phyloP scores from a whole-genome alignment of 2,888 invertebrate genomes.

The Epirrita christyi region DNA sequence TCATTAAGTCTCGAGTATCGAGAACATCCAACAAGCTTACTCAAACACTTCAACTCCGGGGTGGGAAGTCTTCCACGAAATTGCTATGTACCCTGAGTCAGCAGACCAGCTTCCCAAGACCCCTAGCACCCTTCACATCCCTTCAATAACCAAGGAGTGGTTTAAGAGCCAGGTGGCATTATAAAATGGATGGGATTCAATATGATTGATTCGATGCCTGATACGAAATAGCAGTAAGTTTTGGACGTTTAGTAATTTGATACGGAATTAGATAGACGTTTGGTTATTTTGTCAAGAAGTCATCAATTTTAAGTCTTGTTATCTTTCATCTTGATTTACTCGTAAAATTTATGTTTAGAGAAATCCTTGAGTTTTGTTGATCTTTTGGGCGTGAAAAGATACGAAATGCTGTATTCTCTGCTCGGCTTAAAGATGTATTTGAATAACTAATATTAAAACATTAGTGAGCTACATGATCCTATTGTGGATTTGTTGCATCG shows the following conservation, averaged over 20 bases:
- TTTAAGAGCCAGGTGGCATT: constrained; percentile 33
- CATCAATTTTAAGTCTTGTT: constrained; percentile 27
- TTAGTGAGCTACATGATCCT: too few relatives aligned
- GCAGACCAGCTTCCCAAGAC: constrained; percentile 43
- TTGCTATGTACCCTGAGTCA: constrained; percentile 53
- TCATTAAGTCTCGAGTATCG: constrained; percentile 21
- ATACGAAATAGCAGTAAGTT: constrained; percentile 37
- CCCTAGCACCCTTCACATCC: constrained; percentile 21
- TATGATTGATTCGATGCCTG: constrained; percentile 58
- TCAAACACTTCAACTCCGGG: constrained; percentile 48
- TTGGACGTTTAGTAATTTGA: constrained; percentile 39
- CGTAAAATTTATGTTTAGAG: too few relatives aligned
- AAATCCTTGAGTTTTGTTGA: too few relatives aligned
- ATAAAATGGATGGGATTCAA: constrained; percentile 43
- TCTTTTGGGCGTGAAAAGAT: too few relatives aligned
- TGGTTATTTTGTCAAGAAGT: constrained; percentile 24
- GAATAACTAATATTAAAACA: too few relatives aligned
- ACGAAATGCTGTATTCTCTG: too few relatives aligned
- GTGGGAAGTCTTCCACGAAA: constrained; percentile 55
- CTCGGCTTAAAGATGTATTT: too few relatives aligned
- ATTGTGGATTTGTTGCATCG: too few relatives aligned
- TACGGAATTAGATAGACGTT: constrained; percentile 37
- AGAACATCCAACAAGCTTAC: constrained; percentile 41
- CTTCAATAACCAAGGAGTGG: constrained; percentile 3
- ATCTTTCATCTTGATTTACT: constrained; percentile 23